Percentiles rank a stretch among this genome's conserved stretches.
These are phyloP conservation scores for Drosophila murphyi DNA, from an alignment of 1,140 invertebrate genomes.

Conservation along the genomic window DNA sequence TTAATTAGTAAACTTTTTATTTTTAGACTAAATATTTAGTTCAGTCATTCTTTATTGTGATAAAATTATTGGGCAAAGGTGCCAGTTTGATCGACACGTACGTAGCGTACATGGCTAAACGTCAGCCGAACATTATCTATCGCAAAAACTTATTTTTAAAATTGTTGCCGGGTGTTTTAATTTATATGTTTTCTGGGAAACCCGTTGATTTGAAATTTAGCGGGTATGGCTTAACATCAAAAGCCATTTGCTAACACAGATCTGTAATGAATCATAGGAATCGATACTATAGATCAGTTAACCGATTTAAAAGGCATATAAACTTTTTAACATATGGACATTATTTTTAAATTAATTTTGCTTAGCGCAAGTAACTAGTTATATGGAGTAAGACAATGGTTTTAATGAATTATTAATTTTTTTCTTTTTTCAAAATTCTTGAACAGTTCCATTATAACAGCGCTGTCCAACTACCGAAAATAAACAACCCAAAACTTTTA, in stretches of 20 bases:
- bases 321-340: too few species aligned
- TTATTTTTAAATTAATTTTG: too few species aligned
- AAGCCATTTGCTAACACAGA: background rate
- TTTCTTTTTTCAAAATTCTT: too few species aligned
- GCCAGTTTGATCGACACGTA: slow-evolving; percentile 1
- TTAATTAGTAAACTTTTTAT: slow-evolving; percentile 10
- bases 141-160: background rate
- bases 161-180: background rate
- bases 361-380: too few species aligned
- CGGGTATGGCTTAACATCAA: background rate
- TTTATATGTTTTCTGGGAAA: background rate
- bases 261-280: background rate
- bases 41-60: background rate
- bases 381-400: too few species aligned
- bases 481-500: too few species aligned
- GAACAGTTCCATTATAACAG: too few species aligned
- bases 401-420: too few species aligned
- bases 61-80: background rate
- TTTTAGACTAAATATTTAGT: background rate
- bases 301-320: too few species aligned
- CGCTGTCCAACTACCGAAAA: too few species aligned
- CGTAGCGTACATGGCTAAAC: background rate
- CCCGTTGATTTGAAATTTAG: background rate
- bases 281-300: background rate
- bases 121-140: background rate